phyloP scores from a whole-genome alignment of 1,140 invertebrate species.

The Leptoteleia sp. region DNA sequence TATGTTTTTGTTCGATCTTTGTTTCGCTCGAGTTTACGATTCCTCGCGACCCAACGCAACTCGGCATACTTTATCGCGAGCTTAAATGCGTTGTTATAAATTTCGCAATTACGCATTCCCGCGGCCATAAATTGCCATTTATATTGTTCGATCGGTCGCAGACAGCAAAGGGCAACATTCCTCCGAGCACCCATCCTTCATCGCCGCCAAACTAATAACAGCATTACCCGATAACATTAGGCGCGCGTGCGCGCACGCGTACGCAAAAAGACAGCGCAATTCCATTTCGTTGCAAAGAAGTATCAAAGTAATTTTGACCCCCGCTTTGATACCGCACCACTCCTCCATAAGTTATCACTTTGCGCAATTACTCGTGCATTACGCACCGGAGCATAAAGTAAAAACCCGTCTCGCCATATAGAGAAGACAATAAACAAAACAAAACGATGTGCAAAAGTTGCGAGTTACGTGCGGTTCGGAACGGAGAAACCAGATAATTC shows the following conservation, averaged over 20 bases:
- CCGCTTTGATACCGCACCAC: constrained; percentile 11
- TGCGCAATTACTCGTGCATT: constrained; percentile 43
- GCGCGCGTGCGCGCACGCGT: too few species aligned
- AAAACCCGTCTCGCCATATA: constrained; percentile 31
- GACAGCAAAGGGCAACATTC: too few species aligned
- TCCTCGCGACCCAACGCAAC: constrained; percentile 9
- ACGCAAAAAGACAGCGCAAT: constrained; percentile 1
- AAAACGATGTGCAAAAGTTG: constrained; percentile 21
- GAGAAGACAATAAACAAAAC: constrained; percentile 23
- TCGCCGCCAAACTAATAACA: too few species aligned
- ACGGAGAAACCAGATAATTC: constrained; percentile 49
- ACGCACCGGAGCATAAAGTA: constrained; percentile 23
- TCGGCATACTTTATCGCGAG: constrained; percentile 10
- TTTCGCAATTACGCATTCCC: constrained; percentile 8
- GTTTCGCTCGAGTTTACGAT: constrained; percentile 33
- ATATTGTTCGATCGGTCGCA: too few species aligned
- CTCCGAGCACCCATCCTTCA: too few species aligned
- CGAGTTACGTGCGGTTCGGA: not conserved
- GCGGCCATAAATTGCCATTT: constrained; percentile 2
- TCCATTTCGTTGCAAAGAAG: constrained; percentile 2
- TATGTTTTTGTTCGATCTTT: constrained; percentile 48
- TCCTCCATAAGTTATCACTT: constrained; percentile 41
- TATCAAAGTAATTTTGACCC: not conserved
- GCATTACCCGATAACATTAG: too few species aligned
- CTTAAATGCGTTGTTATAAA: constrained; percentile 19